phyloP scores from a whole-genome alignment of 2,888 invertebrate genomes.

The Spatulosminthurus flaviceps region DNA sequence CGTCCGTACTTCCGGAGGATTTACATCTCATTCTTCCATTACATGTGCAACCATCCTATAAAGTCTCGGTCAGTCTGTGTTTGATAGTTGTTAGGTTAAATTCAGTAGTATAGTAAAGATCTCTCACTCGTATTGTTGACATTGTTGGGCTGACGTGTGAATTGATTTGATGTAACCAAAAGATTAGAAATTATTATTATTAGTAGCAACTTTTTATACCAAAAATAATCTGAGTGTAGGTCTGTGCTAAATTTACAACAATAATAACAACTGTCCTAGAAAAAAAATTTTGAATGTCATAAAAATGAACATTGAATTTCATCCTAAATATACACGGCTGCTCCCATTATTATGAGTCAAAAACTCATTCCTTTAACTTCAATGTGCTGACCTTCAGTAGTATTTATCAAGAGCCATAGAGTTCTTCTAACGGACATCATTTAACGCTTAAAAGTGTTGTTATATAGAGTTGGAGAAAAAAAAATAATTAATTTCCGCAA shows the following conservation, averaged over 20 bases:
- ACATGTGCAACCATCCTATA: constrained; percentile 23
- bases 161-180: constrained; percentile 30
- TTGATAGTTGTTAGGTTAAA: too few relatives aligned
- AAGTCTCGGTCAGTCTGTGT: neutral
- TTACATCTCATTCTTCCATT: constrained; percentile 48
- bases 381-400: neutral
- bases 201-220: neutral
- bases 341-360: too few relatives aligned
- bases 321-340: neutral
- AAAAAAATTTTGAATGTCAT: neutral
- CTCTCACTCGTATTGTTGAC: constrained; percentile 20
- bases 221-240: neutral
- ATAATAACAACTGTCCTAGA: neutral
- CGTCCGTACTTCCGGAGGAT: constrained; percentile 51
- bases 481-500: too few relatives aligned
- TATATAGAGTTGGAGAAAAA: too few relatives aligned
- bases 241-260: neutral
- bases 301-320: neutral
- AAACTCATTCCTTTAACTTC: too few relatives aligned
- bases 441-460: too few relatives aligned
- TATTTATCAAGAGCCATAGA: too few relatives aligned
- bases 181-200: neutral
- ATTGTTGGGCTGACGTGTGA: constrained; percentile 19
- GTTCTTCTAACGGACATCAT: too few relatives aligned
- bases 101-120: too few relatives aligned